These are phyloP conservation scores for Anthonomus grandis DNA, from an alignment of 1,140 invertebrate species.

Conservation along the genomic window DNA sequence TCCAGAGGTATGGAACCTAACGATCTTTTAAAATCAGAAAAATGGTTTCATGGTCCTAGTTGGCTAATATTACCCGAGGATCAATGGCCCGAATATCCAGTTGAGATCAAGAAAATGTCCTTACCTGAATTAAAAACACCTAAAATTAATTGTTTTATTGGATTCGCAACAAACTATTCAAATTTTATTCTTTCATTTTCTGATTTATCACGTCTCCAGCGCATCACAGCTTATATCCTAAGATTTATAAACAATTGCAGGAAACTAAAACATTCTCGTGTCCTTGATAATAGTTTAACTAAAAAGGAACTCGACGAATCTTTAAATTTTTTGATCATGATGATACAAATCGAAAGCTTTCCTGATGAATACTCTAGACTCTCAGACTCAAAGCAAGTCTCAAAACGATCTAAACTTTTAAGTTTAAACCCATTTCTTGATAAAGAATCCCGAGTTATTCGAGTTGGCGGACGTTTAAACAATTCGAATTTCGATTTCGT, in stretches of 20 bases:
- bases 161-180: too few relatives aligned
- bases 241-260: background rate
- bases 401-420: conserved; percentile 1
- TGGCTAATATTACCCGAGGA: too few relatives aligned
- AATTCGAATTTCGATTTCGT: conserved; percentile 32
- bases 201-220: too few relatives aligned
- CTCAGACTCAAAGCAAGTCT: too few relatives aligned
- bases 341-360: background rate
- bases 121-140: too few relatives aligned
- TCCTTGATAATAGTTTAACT: background rate
- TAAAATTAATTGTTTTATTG: too few relatives aligned
- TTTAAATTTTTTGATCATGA: background rate
- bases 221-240: background rate
- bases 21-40: conserved; percentile 27
- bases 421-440: conserved; percentile 44
- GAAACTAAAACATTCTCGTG: too few relatives aligned
- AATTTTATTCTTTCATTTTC: too few relatives aligned
- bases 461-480: conserved; percentile 48
- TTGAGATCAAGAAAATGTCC: too few relatives aligned
- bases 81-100: too few relatives aligned
- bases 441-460: conserved; percentile 39
- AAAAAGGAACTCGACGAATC: background rate
- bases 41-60: conserved; percentile 45
- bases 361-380: too few relatives aligned
- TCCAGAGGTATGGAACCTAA: conserved; percentile 29